Evolutionary conservation across 2,113 vertebrate genomes (phyloP), one percentile per base, ranked within the genome.

Genomic region (Turnix velox): DNA sequence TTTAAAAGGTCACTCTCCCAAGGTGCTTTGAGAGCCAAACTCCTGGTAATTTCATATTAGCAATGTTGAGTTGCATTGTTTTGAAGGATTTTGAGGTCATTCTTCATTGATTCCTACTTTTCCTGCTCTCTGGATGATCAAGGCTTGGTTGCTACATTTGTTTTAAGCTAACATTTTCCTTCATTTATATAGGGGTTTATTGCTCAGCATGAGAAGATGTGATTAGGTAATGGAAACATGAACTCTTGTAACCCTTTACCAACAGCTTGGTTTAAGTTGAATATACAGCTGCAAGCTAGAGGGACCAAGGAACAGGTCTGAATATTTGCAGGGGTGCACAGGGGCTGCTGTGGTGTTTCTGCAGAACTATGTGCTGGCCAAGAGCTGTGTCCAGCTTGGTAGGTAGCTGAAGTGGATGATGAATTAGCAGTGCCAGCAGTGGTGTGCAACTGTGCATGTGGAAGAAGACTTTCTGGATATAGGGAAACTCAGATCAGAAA

Each of bases 391-490:
- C 62, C 57, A 51, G 39, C 63, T 13, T 31, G 11, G 31, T 22
- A 77, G 9, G 35, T 73, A 76, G 67, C 42, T 76, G 52, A 23
- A 33, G n/a, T 11, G 18, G 18, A 15, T 0, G 4, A 14, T 18
- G 18, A 42, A 1, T 39, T 10, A 43, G 61, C 51, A 73, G 28
- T 57, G 51, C 37, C 43, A 55, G 48, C 43, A 61, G 37, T 14
- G 37, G 3, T n/a, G 25, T 27, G 52, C 18, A 63, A 13, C 12
- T 30, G 18, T 6, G 7, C 0, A 0, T 14, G 33, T 3, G 9
- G 25, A 25, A 80, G 43, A 18, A 74, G 14, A 18, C 11, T 12
- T 28, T 69, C 27, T 24, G 35, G 22, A 35, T n/a, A 58, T 9
- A 25, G 14, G 45, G 45, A 91, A 75, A 18, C 27, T 79, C 57